phyloP scores from a whole-genome alignment of 2,797 vertebrate genomes.

The Cuculus canorus region DNA sequence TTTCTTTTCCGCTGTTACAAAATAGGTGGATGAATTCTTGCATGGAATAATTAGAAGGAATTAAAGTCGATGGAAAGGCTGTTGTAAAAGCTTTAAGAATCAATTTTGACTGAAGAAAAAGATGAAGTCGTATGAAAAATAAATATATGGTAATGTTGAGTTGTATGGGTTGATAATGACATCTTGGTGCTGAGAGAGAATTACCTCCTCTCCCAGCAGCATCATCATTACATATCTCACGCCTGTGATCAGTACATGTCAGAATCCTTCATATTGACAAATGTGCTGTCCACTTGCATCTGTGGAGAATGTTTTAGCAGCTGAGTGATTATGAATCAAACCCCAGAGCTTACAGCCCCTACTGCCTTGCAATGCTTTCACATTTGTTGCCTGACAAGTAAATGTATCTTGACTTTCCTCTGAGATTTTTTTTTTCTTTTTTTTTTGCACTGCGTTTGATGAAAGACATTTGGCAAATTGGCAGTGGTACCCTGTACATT shows the following conservation, averaged over 20 bases:
- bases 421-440: conserved; percentile 77
- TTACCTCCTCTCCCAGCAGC: conserved; percentile 85
- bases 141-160: conserved; percentile 66
- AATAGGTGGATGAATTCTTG: conserved; percentile 62
- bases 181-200: conserved; percentile 76
- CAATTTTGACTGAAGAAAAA: conserved; percentile 82
- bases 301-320: conserved; percentile 99
- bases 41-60: conserved; percentile 66
- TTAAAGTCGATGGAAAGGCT: conserved; percentile 63
- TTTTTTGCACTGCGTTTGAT: conserved; percentile 79
- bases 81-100: conserved; percentile 82
- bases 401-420: conserved; percentile 89
- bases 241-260: conserved; percentile 98
- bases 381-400: conserved; percentile 88
- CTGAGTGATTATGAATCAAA: conserved; percentile 99
- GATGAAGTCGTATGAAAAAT: conserved; percentile 43
- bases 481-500: conserved; percentile 84
- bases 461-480: conserved; percentile 97
- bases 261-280: conserved; percentile 99
- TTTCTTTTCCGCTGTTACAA: conserved; percentile 34
- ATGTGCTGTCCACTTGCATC: conserved; percentile 99
- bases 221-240: conserved; percentile 97
- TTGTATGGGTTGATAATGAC: conserved; percentile 80
- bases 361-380: conserved; percentile 78
- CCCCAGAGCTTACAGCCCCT: conserved; percentile 83